Conservation (phyloP, 2,797 vertebrate genomes). For the Pterois miles region DNA sequence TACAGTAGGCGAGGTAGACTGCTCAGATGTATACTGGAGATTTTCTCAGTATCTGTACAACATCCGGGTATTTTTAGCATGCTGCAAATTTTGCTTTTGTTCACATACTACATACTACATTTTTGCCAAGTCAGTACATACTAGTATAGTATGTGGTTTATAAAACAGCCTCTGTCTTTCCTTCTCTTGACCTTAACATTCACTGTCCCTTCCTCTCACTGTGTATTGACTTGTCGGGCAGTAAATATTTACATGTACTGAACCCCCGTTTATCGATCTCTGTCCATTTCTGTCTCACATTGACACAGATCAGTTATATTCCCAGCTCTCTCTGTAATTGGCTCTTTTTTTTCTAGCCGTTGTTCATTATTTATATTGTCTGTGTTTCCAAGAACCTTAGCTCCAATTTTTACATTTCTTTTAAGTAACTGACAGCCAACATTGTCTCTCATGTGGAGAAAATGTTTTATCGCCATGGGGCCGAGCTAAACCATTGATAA, state of each 20-base stretch:
- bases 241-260: slow-evolving; percentile 70
- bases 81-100: no score
- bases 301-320: slow-evolving; percentile 54
- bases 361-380: slow-evolving; percentile 64
- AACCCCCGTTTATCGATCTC: slow-evolving; percentile 53
- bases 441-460: slow-evolving; percentile 58
- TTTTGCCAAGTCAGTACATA: no score
- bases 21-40: no score
- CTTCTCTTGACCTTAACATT: background rate
- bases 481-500: slow-evolving; percentile 49
- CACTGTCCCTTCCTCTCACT: slow-evolving; percentile 3
- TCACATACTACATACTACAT: no score
- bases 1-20: no score
- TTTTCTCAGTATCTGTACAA: no score
- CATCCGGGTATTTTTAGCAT: no score
- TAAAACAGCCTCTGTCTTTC: no score
- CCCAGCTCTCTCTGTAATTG: slow-evolving; percentile 46
- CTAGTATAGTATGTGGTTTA: no score
- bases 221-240: slow-evolving; percentile 61
- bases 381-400: slow-evolving; percentile 46
- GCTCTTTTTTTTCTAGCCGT: slow-evolving; percentile 20
- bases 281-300: slow-evolving; percentile 42
- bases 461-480: slow-evolving; percentile 60
- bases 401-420: slow-evolving; percentile 58
- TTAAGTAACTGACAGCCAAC: slow-evolving; percentile 58